Percentiles rank a stretch among this genome's conserved stretches.
Conservation (phyloP, 2,888 invertebrate genomes). For the Pogonocherus hispidulus region DNA sequence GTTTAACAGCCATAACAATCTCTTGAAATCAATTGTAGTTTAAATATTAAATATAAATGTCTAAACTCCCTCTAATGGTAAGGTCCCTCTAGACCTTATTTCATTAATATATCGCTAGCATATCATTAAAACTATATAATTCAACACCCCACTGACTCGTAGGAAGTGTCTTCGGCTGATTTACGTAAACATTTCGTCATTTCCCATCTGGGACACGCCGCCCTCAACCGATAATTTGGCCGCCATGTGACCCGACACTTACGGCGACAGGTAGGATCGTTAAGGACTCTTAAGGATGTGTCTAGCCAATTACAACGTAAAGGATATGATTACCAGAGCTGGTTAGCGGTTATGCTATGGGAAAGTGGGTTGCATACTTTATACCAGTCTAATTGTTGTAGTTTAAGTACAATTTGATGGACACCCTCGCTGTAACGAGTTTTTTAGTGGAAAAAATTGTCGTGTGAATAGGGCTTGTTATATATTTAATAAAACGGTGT, state of each 20-base stretch:
- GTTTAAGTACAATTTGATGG: conserved; percentile 11
- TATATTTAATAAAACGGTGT: conserved; percentile 16
- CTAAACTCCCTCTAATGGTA: no score
- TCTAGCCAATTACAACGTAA: conserved; percentile 54
- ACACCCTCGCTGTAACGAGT: conserved; percentile 17
- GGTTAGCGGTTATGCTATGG: conserved; percentile 47
- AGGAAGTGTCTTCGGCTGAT: neutral
- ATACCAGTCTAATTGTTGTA: conserved; percentile 9
- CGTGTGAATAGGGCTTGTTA: conserved; percentile 29
- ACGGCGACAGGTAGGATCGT: conserved; percentile 43
- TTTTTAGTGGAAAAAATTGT: conserved; percentile 22
- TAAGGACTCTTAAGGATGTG: conserved; percentile 49
- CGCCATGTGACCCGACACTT: conserved; percentile 41
- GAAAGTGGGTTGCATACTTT: no score
- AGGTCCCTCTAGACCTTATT: no score
- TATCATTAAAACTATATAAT: no score
- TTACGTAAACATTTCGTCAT: neutral
- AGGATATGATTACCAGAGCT: conserved; percentile 48
- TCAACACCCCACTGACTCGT: neutral
- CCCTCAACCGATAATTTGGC: conserved; percentile 31
- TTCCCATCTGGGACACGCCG: neutral
- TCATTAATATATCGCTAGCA: neutral
- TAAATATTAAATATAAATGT: no score
- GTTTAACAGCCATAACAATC: no score
- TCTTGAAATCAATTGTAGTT: no score